Percentiles rank a stretch among this genome's conserved stretches.
These are phyloP conservation scores for Orthonychiurus folsomi DNA, from an alignment of 2,888 invertebrate species.

Conservation along the genomic window DNA sequence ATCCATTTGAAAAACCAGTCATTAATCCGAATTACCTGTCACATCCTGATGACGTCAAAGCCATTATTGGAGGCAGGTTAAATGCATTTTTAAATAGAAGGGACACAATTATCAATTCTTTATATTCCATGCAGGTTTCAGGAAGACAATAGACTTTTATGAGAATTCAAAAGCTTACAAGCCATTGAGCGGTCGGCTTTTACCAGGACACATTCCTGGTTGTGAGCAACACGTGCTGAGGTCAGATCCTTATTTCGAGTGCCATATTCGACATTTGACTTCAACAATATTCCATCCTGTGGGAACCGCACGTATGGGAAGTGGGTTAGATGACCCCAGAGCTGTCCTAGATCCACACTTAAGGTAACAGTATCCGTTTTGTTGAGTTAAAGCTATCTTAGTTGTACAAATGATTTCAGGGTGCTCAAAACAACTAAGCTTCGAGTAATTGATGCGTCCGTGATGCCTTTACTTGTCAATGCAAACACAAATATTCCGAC, in stretches of 20 bases:
- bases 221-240: background rate
- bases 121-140: conserved; percentile 2
- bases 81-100: background rate
- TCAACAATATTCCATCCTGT: conserved; percentile 49
- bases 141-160: background rate
- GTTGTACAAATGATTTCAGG: too few species aligned
- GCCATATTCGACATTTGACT: conserved; percentile 26
- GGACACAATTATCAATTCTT: background rate
- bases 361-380: background rate
- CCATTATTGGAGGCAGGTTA: conserved; percentile 9
- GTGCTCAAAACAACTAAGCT: too few species aligned
- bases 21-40: conserved; percentile 7
- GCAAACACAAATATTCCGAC: too few species aligned
- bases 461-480: too few species aligned
- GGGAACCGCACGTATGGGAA: conserved; percentile 49
- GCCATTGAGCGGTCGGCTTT: background rate
- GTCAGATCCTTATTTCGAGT: conserved; percentile 10
- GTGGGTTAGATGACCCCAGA: background rate
- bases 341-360: conserved; percentile 7
- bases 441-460: too few species aligned
- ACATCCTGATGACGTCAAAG: background rate
- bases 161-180: conserved; percentile 2
- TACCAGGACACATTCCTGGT: background rate
- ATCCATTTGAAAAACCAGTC: conserved; percentile 8
- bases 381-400: too few species aligned